phyloP scores from a whole-genome alignment of 2,888 invertebrate genomes.

The Bedellia somnulentella region DNA sequence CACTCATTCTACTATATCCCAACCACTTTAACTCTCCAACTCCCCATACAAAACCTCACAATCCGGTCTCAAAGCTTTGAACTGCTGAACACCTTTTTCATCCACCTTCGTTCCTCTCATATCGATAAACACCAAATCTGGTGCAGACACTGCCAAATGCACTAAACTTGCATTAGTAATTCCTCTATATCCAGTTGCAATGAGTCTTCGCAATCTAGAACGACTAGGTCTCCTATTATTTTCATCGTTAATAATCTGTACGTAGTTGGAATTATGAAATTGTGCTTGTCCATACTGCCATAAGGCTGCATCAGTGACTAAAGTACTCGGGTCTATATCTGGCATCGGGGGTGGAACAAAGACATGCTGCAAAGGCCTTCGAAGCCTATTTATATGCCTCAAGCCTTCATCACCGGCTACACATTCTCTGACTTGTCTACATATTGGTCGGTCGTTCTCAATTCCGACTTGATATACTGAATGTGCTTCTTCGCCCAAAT shows the following conservation, averaged over 20 bases:
- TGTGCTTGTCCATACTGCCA: conserved; percentile 31
- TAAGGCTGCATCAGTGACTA: conserved; percentile 33
- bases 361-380: not conserved
- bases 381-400: not conserved
- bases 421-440: too few species aligned
- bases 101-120: conserved; percentile 70
- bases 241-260: conserved; percentile 17
- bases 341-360: conserved; percentile 1
- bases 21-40: too few species aligned
- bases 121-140: conserved; percentile 61
- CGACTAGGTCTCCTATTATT: conserved; percentile 24
- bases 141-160: conserved; percentile 65
- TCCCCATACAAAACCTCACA: conserved; percentile 40
- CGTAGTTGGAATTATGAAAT: conserved; percentile 25
- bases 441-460: conserved; percentile 5
- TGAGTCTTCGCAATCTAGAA: conserved; percentile 49
- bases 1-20: too few species aligned
- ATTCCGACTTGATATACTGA: conserved; percentile 16
- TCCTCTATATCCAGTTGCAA: conserved; percentile 60
- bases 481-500: conserved; percentile 19
- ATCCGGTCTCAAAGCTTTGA: conserved; percentile 60
- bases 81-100: conserved; percentile 58
- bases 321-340: conserved; percentile 15
- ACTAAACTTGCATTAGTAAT: conserved; percentile 65
- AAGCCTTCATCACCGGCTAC: not conserved